These are phyloP conservation scores for Leuctra nigra DNA, from an alignment of 2,888 invertebrate species.

Conservation along the genomic window DNA sequence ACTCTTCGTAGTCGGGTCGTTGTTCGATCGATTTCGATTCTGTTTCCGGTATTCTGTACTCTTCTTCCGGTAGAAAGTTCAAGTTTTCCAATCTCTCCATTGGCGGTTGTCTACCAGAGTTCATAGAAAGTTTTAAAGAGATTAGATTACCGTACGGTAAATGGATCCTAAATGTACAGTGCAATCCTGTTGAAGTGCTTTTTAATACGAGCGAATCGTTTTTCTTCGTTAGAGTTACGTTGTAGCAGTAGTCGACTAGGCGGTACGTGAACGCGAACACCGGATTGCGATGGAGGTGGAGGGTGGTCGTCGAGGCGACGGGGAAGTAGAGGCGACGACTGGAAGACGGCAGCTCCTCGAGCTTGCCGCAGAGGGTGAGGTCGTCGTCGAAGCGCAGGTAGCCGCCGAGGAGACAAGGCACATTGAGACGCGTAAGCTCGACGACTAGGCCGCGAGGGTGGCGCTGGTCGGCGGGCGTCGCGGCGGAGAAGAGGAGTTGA, in stretches of 20 bases:
- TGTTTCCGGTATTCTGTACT: not conserved
- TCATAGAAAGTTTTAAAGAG: conserved; percentile 45
- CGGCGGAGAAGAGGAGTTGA: conserved; percentile 47
- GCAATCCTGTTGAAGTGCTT: conserved; percentile 47
- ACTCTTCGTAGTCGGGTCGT: not conserved
- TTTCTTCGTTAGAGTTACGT: conserved; percentile 54
- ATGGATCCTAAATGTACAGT: conserved; percentile 62
- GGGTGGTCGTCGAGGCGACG: conserved; percentile 33
- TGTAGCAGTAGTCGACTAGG: conserved; percentile 65
- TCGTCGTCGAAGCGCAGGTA: conserved; percentile 47
- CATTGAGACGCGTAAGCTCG: conserved; percentile 60
- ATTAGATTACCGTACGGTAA: conserved; percentile 64
- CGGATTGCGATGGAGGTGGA: conserved; percentile 55
- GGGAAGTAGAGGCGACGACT: conserved; percentile 57
- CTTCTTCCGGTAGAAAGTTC: not conserved
- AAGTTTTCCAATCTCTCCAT: not conserved
- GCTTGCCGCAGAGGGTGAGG: conserved; percentile 54
- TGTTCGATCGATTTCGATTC: not conserved
- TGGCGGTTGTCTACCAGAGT: not conserved
- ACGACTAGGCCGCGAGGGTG: conserved; percentile 51
- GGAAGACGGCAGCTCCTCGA: conserved; percentile 55
- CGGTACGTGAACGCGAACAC: conserved; percentile 60
- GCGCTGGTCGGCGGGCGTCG: not conserved
- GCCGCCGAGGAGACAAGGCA: conserved; percentile 56
- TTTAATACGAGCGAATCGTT: conserved; percentile 61